These are phyloP conservation scores for Beris morrisii DNA, from an alignment of 2,888 invertebrate species.

Conservation along the genomic window DNA sequence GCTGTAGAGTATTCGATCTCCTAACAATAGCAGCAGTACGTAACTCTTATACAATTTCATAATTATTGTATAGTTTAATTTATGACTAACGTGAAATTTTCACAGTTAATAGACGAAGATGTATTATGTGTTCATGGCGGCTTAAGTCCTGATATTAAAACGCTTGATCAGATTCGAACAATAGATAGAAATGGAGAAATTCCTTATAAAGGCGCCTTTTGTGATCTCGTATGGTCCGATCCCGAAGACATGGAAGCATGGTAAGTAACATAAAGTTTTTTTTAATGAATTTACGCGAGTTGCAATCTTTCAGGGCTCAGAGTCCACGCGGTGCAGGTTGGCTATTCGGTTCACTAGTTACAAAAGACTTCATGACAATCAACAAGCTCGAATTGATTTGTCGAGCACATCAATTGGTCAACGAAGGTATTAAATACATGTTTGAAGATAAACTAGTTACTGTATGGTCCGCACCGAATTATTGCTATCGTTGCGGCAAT, in stretches of 20 bases:
- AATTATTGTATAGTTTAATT: neutral
- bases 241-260: constrained; percentile 96
- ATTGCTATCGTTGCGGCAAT: constrained; percentile 99
- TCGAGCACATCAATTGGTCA: constrained; percentile 97
- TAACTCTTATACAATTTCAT: constrained; percentile 41
- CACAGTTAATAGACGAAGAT: constrained; percentile 91
- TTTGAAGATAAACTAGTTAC: constrained; percentile 96
- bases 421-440: constrained; percentile 99
- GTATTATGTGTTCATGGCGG: constrained; percentile 98
- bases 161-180: constrained; percentile 93
- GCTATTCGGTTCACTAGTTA: constrained; percentile 93
- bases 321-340: constrained; percentile 97
- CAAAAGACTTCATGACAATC: constrained; percentile 90
- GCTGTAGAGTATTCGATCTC: constrained; percentile 96
- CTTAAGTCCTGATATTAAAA: constrained; percentile 93
- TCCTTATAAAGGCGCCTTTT: constrained; percentile 97
- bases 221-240: constrained; percentile 99
- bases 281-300: neutral
- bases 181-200: constrained; percentile 97
- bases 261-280: constrained; percentile 53
- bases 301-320: constrained; percentile 64
- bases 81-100: constrained; percentile 41
- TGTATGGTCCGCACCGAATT: constrained; percentile 99
- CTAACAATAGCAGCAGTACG: constrained; percentile 95
- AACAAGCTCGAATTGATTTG: constrained; percentile 94